Evolutionary conservation across 2,113 vertebrate species (phyloP).

Genomic region (Diadophis punctatus): DNA sequence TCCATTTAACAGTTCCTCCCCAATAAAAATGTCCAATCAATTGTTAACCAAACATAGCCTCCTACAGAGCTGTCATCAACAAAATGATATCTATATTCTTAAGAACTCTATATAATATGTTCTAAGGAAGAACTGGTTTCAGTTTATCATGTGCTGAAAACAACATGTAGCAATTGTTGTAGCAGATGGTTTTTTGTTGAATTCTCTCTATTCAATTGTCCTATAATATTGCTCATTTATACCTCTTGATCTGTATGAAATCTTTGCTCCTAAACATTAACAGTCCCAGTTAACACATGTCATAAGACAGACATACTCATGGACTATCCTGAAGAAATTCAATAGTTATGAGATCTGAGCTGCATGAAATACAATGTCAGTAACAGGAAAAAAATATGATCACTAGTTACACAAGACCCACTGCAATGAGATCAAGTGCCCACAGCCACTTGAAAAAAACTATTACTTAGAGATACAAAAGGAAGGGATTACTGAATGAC

Average conservation of each 20-base stretch:
- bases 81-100: not conserved
- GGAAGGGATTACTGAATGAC: not conserved
- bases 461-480: not conserved
- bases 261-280: not conserved
- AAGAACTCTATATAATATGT: not conserved
- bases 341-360: not conserved
- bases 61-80: not conserved
- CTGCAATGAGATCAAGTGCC: not conserved
- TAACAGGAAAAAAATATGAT: not conserved
- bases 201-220: not conserved
- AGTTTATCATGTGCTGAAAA: not conserved
- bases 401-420: not conserved
- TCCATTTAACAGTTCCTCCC: fast-evolving
- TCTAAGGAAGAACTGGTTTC: not conserved
- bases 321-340: not conserved
- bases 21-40: fast-evolving
- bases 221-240: not conserved
- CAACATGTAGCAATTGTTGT: not conserved
- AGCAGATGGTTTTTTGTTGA: not conserved
- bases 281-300: not conserved
- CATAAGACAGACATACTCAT: not conserved
- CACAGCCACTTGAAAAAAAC: not conserved
- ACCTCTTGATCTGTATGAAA: not conserved
- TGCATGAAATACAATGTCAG: not conserved
- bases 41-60: not conserved